These are phyloP conservation scores for Cheilosia variabilis DNA, from an alignment of 2,888 invertebrate species.

Conservation along the genomic window DNA sequence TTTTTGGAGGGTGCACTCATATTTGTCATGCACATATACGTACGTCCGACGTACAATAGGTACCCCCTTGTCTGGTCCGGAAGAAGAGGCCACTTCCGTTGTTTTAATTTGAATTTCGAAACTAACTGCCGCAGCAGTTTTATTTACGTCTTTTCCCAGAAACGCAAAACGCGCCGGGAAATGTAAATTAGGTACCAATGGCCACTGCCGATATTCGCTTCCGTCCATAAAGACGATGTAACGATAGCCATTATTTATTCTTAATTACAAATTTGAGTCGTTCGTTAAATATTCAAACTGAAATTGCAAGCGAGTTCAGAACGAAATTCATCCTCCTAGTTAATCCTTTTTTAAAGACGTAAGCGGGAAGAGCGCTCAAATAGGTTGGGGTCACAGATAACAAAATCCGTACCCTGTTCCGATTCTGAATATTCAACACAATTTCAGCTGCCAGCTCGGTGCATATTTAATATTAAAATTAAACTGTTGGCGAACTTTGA, in stretches of 20 bases:
- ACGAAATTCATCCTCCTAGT: no score
- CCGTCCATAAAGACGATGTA: no score
- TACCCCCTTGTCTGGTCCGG: constrained; percentile 59
- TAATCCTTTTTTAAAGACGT: no score
- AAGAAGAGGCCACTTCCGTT: constrained; percentile 66
- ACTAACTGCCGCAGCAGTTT: background rate
- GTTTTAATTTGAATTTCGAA: constrained; percentile 33
- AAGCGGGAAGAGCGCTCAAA: no score
- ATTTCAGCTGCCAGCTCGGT: background rate
- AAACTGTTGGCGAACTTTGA: constrained; percentile 15
- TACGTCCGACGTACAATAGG: background rate
- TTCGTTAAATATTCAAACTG: no score
- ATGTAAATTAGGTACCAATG: background rate
- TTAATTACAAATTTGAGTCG: no score
- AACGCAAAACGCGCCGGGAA: background rate
- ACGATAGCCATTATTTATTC: no score
- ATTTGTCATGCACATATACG: background rate
- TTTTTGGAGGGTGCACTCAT: constrained; percentile 13
- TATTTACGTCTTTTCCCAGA: background rate
- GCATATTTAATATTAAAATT: constrained; percentile 24
- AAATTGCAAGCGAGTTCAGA: no score
- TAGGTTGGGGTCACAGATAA: no score
- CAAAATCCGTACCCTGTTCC: no score
- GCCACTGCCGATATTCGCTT: no score
- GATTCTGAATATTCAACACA: background rate